Evolutionary conservation across 2,113 vertebrate species (phyloP), one percentile per base, ranked within the genome.

Genomic region (Callocephalon fimbriatum): DNA sequence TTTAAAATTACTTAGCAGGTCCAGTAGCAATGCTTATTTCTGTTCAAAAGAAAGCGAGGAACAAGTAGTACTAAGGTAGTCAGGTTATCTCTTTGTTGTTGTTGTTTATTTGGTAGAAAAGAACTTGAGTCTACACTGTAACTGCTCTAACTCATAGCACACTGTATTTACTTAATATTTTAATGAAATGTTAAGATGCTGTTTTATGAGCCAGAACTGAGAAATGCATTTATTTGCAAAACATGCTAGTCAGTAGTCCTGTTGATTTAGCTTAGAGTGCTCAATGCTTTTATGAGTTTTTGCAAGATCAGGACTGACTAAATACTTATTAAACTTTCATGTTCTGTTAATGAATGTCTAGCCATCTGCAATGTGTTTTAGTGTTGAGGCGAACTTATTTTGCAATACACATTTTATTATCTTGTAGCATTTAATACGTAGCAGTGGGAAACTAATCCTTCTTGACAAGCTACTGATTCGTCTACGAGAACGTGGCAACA

Each of bases 151-250:
- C 53, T 86, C 65, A 56, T 76, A 77, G 53, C 68, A 85, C 58
- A 38, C 29, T 72, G 68, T 86, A 91, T 93, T 91, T 84, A 51
- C 22, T 85, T 94, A 86, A 91, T 12, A 2, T 83, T 84, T 87
- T 75, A 56, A 87, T 92, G 62, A 79, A 92, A 90, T 66, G 62
- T 90, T 87, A 90, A 56, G 61, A 71, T 90, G 50, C 67, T 66
- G 27, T 61, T 91, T 89, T 83, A 83, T 86, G 75, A 86, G 48
- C 66, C 45, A 78, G 59, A 94, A 42, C 42, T 82, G 50, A 83
- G 67, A 92, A 90, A 86, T 83, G 56, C 56, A 83, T 92, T 82
- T 94, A 82, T 89, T 78, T 95, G 51, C 56, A 86, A 95, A 92
- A 48, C 40, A 66, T 78, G 25, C 54, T 82, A 59, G 44, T 92